Base-by-base conservation (phyloP, 2,113 vertebrate species). In the Rhadina sibilatrix region DNA sequence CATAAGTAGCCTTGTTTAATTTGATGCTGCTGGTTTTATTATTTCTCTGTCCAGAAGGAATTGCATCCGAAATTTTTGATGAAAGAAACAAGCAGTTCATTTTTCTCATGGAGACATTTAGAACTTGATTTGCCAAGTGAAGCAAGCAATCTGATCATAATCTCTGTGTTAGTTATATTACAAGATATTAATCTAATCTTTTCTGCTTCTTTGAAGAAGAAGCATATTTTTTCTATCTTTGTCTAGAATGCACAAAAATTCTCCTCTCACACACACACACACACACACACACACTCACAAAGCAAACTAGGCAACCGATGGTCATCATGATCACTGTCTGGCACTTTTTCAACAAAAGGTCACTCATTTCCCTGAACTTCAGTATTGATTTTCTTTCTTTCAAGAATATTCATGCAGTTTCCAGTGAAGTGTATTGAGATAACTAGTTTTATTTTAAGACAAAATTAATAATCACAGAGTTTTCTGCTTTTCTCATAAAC, bases 251-350 rank as follows among this genome's bases (percentile, higher is more conserved):
- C 23, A 28, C 10, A 75, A 56, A 82, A 23, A 8, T 50, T 40
- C 40, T 40, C 40, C 40, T 13, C 40, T 40, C 40, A 40, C 40
- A 40, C 40, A 13, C 13, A 40, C 40, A 40, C 40, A 40, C 40
- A 40, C 38, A 12, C 38, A 40, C 40, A 40, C 40, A 40, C 12
- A 40, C 7, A 65, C 4, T 10, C 9, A 37, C 72, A 86, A 87
- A 83, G 1, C 12, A 66, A 85, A 83, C 7, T 25, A 35, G 14
- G 11, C 4, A 57, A 66, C 5, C 49, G 22, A 53, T 54, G 1
- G 0, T 20, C 1, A 0, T 21, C 7, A 20, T 28, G 19, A 44
- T 72, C 49, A 18, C 25, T 78, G 24, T 5, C 7, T 57, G 50
- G 2, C 18, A 35, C 46, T 65, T 24, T 54, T 80, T 72, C 18